Conservation (phyloP, 2,113 vertebrate species). For the Equus quagga region DNA sequence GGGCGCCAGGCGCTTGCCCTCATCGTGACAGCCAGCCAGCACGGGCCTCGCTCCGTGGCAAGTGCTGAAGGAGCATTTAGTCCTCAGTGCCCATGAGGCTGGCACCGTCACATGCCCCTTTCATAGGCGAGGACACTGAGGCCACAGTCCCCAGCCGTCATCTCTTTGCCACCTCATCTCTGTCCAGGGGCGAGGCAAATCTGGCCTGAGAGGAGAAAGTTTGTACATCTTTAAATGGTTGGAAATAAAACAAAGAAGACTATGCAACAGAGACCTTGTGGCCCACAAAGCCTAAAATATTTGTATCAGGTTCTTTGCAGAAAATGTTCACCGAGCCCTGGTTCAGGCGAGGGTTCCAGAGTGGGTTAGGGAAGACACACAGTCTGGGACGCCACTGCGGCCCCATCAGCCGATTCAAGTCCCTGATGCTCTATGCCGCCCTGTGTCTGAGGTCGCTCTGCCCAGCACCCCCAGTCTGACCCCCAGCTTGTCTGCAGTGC, state of each 20-base stretch:
- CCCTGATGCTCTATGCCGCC: background rate
- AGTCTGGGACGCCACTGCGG: fast-evolving
- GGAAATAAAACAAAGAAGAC: background rate
- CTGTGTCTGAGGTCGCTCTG: background rate
- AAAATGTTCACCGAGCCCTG: background rate
- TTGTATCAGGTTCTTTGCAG: background rate
- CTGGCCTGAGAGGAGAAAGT: background rate
- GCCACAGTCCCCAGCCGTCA: background rate
- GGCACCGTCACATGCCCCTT: background rate
- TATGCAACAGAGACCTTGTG: no score
- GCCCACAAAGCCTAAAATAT: background rate
- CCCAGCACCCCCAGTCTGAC: fast-evolving
- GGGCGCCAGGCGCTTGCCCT: fast-evolving
- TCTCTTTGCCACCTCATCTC: background rate
- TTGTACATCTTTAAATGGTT: background rate
- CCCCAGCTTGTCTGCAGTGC: background rate
- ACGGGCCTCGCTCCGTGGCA: fast-evolving
- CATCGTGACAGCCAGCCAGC: fast-evolving
- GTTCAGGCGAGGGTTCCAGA: background rate
- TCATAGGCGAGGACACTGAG: background rate
- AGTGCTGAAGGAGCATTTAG: background rate
- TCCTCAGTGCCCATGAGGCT: background rate
- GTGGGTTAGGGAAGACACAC: background rate
- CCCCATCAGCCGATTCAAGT: background rate
- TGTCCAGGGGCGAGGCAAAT: background rate